Base-by-base conservation (phyloP, 2,113 vertebrate genomes). In the Cairina moschata region DNA sequence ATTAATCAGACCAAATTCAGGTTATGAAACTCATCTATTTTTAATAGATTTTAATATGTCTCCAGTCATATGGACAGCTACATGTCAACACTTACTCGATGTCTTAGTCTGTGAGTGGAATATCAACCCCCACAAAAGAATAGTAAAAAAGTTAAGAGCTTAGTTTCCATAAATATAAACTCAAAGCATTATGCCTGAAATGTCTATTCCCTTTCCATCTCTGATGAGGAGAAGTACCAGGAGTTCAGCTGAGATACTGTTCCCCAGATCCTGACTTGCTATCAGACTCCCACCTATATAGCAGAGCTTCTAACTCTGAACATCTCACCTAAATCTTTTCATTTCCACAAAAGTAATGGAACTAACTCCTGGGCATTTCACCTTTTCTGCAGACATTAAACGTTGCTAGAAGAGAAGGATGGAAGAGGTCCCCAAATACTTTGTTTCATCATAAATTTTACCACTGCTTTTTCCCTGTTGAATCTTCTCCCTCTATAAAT, bases 41-140 rank as follows among this genome's bases (percentile, higher is more conserved):
- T 40, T 18, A 40, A 63, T 13, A 63, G 16, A 40, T 16, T 28
- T 63, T 63, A 63, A 28, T 63, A 40, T 11, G 17, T 40, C 36
- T 40, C 26, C 9, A 63, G 21, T 59, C 44, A 58, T 12, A 20
- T 10, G 78, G 21, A 84, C 6, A 88, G 28, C 14, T 48, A 62
- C 17, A 66, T 0, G 0, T 13, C 44, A 80, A 40, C 46, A 44
- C 42, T 72, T 60, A 38, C 20, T 63, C 4, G 12, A 73, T 34
- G 21, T n/a, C n/a, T 90, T 55, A 48, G 11, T 55, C 59, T 71
- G 22, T 31, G 9, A 83, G 36, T 25, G 40, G 17, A 86, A 84
- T 12, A 17, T 6, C 40, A 89, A 34, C 4, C 10, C 9, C 31
- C 40, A 34, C 20, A 8, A 12, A 86, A 74, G 44, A 90, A 74